Evolutionary conservation across 2,888 invertebrate genomes (phyloP), one percentile per base, ranked within the genome.

Genomic region (Allophyes oxyacanthae): DNA sequence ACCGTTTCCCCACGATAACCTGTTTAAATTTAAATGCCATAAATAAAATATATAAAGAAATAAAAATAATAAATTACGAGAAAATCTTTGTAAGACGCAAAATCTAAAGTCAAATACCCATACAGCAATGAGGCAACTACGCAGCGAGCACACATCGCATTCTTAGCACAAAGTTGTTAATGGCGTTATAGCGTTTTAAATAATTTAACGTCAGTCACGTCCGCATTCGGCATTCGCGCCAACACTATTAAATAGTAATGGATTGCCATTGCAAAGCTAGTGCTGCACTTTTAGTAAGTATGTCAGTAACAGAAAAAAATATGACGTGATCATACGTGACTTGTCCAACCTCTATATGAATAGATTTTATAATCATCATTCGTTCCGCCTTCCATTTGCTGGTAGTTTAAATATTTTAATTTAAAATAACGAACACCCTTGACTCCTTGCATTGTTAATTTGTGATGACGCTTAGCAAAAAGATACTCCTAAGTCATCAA

Each of bases 161-260:
- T 75, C 60, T 74, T 72, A 59, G 46, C 60, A 78, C 75, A 77
- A 75, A 72, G 72, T 78, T 63, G 68, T 66, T 66, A 64, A 72
- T 73, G 51, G 62, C 15, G 48, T 48, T 70, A 55, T 28, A 40
- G 44, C 38, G 54, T 60, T 60, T 65, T 55, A 69, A 70, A 67
- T 64, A 64, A 63, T 77, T 69, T 63, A 51, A 52, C 64, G 64
- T 14, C 56, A 65, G 71, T 73, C 79, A 80, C 79, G 78, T 77
- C 71, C 46, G n/a, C 64, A 59, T 53, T 72, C 56, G 59, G 70
- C 52, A 74, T 77, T 70, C 57, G 72, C 71, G 67, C 74, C 67
- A 75, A 75, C 58, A 63, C 45, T 58, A 69, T 73, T 59, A 65
- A 59, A 66, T 63, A 51, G 38, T 61, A 30, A 36, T 61, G 38